Base-by-base conservation (phyloP, 1,140 invertebrate genomes). In the Hylyphantes graminicola region DNA sequence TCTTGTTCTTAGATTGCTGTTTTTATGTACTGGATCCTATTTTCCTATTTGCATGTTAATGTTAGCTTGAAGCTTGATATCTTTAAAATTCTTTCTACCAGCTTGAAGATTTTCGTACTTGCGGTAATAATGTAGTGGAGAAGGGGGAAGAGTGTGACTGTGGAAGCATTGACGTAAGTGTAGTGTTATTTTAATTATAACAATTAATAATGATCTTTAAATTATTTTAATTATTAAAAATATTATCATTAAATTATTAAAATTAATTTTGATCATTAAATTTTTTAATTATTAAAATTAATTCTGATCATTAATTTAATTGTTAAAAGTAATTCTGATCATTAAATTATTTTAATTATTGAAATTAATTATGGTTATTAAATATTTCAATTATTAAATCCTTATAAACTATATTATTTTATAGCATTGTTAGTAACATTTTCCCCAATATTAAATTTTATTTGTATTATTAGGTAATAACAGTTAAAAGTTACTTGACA, bases 111-210 rank as follows among this genome's bases (percentile, higher is more conserved):
- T 93, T 93, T 84, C 92, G 93, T 86, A 93, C 93, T 77, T 99
- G 97, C 91, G 97, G 97, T 85, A 98, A 98, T 91, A 94, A 94
- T 72, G 92, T 95, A 77, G 93, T 98, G n/a, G 97, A 99, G 88
- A 94, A 97, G 84, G 96, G 96, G 19, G 97, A 99, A 91, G 95
- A 98, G 89, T 99, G 97, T 90, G 90, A 91, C 86, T 91, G 90
- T 88, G 89, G 90, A 19, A 85, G 87, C 17, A 86, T 87, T 54
- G 88, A 90, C 87, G 90, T 90, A 85, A 82, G 48, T 72, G 9
- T 13, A 48, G 19, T 55, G 54, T 17, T 54, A 12, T 19, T 57
- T 55, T 48, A 70, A 9, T 15, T 15, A 17, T 61, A 3, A 61
- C 12, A 61, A 17, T 61, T 61, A 17, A 61, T 15, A 3, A 15